Conservation (phyloP, 2,113 vertebrate genomes). For the Agapornis roseicollis region DNA sequence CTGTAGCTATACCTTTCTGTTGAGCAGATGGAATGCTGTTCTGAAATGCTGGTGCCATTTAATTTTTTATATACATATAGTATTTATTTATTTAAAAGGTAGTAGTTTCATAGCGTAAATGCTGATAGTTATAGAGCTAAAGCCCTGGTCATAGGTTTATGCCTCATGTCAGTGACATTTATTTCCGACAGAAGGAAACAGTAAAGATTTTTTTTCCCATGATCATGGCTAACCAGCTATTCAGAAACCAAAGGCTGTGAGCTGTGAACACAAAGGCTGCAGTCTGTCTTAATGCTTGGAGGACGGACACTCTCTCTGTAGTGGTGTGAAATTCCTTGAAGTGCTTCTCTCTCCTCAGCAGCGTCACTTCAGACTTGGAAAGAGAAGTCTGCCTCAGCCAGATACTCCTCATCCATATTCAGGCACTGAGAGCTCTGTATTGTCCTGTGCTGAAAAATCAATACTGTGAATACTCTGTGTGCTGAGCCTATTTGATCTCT, state of each 20-base stretch:
- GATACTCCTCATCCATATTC: slow-evolving; percentile 55
- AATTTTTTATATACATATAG: not conserved
- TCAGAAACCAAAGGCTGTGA: not conserved
- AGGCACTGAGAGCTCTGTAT: slow-evolving; percentile 17
- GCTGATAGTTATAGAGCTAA: not conserved
- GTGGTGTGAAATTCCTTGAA: slow-evolving; percentile 11
- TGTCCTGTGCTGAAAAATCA: slow-evolving; percentile 66
- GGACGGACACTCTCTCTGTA: not conserved
- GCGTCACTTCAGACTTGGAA: not conserved
- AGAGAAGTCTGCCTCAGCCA: not conserved
- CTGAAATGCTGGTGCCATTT: not conserved
- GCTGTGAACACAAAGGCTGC: not conserved
- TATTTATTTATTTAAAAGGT: not conserved
- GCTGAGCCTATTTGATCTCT: slow-evolving; percentile 54
- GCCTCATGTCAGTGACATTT: not conserved
- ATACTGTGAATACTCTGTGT: slow-evolving; percentile 55
- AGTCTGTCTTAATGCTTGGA: not conserved
- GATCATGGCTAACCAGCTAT: not conserved
- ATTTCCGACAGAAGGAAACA: not conserved
- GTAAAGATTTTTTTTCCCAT: not conserved
- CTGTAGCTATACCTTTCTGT: not conserved
- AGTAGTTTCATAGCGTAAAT: not conserved
- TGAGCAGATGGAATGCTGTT: not conserved
- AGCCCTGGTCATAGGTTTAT: not conserved
- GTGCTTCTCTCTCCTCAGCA: not conserved